These are phyloP conservation scores for Nerophis ophidion DNA, from an alignment of 2,113 vertebrate genomes.

Conservation along the genomic window DNA sequence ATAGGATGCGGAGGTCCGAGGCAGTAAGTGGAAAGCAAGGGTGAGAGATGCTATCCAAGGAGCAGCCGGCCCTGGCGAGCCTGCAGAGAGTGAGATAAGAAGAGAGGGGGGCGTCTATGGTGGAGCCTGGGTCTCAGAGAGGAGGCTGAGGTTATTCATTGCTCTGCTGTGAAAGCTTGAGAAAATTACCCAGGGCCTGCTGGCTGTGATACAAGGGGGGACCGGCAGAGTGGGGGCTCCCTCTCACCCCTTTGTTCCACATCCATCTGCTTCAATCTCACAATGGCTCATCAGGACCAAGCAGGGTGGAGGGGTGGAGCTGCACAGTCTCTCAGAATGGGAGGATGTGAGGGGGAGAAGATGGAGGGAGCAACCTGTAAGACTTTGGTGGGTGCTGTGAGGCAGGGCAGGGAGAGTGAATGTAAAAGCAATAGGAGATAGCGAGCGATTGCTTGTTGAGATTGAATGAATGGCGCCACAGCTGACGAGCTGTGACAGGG, in stretches of 20 bases:
- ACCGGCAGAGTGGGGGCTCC: conserved; percentile 63
- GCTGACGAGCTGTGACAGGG: conserved; percentile 62
- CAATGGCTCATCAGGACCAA: conserved; percentile 72
- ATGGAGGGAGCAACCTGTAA: conserved; percentile 34
- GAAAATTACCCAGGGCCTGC: conserved; percentile 75
- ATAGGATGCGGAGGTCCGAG: conserved; percentile 61
- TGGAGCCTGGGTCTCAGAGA: conserved; percentile 53
- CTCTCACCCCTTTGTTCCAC: conserved; percentile 78
- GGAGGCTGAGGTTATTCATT: conserved; percentile 71
- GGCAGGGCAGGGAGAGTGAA: conserved; percentile 38
- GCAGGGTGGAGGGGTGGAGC: conserved; percentile 63
- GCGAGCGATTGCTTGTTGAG: conserved; percentile 58
- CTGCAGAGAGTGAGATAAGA: conserved; percentile 75
- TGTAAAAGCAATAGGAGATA: conserved; percentile 36
- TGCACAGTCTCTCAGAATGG: conserved; percentile 39
- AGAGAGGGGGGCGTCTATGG: conserved; percentile 43
- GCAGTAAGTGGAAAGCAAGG: conserved; percentile 54
- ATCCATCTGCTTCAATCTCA: conserved; percentile 87
- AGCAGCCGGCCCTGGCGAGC: conserved; percentile 66
- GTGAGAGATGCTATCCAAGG: conserved; percentile 69
- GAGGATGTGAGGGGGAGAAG: conserved; percentile 34
- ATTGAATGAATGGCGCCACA: conserved; percentile 64
- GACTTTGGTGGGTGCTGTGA: conserved; percentile 53
- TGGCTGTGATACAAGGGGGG: conserved; percentile 75
- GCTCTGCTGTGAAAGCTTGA: conserved; percentile 74